These are phyloP conservation scores for Enteromius anoplus DNA, from an alignment of 2,797 vertebrate genomes.

Conservation along the genomic window DNA sequence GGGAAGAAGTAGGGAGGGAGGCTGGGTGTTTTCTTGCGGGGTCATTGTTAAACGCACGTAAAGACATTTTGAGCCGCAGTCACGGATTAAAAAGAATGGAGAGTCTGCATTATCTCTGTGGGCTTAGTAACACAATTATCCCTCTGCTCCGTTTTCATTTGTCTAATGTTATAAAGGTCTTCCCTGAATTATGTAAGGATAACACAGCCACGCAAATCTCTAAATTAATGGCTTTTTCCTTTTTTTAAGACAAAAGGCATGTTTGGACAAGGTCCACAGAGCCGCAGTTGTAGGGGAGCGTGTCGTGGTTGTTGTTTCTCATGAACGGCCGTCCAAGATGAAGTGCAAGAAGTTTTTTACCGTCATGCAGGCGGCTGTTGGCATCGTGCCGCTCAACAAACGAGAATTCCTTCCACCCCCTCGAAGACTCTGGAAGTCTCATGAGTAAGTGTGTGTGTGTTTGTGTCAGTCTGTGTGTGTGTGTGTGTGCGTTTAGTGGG, in stretches of 20 bases:
- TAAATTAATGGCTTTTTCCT: conserved; percentile 41
- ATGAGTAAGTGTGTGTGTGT: conserved; percentile 79
- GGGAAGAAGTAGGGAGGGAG: background rate
- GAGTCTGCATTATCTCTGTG: conserved; percentile 75
- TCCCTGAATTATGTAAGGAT: conserved; percentile 80
- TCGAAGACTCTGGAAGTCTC: conserved; percentile 84
- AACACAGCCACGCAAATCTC: conserved; percentile 66
- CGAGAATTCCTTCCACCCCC: conserved; percentile 87
- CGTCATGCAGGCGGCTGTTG: conserved; percentile 87
- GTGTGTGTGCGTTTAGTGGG: background rate
- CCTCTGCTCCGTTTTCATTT: conserved; percentile 80
- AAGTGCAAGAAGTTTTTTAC: conserved; percentile 91
- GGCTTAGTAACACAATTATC: conserved; percentile 83
- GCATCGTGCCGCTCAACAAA: conserved; percentile 91
- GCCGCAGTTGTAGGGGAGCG: conserved; percentile 12
- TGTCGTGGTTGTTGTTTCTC: background rate
- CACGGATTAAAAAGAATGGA: conserved; percentile 80
- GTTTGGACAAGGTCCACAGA: conserved; percentile 17
- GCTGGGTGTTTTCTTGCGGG: background rate
- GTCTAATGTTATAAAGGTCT: conserved; percentile 78
- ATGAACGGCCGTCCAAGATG: conserved; percentile 70
- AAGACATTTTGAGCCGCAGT: conserved; percentile 56
- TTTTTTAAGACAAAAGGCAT: conserved; percentile 26
- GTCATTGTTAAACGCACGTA: conserved; percentile 41
- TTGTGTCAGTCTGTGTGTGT: conserved; percentile 11